Evolutionary conservation across 2,113 vertebrate genomes (phyloP).

Genomic region (Megaceryle maxima): DNA sequence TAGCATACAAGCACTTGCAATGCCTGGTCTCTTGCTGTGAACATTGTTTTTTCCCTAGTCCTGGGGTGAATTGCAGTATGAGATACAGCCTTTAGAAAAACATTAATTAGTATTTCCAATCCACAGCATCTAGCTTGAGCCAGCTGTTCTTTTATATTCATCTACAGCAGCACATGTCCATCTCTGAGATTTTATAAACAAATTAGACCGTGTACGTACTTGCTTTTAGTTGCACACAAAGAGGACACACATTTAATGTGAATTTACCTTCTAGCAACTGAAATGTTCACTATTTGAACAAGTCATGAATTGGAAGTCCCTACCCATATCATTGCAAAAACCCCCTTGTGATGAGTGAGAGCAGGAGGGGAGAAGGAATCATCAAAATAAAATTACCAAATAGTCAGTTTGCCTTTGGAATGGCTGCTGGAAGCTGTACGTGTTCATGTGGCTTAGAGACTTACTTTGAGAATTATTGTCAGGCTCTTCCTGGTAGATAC

Average conservation of each 20-base stretch:
- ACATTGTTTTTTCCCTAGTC: neutral
- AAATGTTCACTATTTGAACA: neutral
- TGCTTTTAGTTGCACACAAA: neutral
- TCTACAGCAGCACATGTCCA: neutral
- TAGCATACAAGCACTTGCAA: neutral
- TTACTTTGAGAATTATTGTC: neutral
- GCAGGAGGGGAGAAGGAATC: neutral
- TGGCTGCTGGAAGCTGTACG: neutral
- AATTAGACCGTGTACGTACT: neutral
- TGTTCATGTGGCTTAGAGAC: neutral
- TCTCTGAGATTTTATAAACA: neutral
- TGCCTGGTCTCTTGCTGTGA: neutral
- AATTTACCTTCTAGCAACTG: neutral
- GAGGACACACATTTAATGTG: neutral
- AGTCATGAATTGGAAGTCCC: neutral
- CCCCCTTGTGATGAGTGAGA: neutral
- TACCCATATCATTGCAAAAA: neutral
- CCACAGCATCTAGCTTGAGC: neutral
- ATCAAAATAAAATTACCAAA: neutral
- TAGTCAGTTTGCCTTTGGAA: neutral
- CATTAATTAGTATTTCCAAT: constrained; percentile 34
- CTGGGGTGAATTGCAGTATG: neutral
- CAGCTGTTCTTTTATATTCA: constrained; percentile 37
- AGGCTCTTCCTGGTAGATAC: neutral
- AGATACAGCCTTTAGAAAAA: constrained; percentile 38